A percentile compares a stretch with the other conserved stretches of the same genome.
Conservation (phyloP, 2,113 vertebrate genomes). For the Atrichornis clamosus region DNA sequence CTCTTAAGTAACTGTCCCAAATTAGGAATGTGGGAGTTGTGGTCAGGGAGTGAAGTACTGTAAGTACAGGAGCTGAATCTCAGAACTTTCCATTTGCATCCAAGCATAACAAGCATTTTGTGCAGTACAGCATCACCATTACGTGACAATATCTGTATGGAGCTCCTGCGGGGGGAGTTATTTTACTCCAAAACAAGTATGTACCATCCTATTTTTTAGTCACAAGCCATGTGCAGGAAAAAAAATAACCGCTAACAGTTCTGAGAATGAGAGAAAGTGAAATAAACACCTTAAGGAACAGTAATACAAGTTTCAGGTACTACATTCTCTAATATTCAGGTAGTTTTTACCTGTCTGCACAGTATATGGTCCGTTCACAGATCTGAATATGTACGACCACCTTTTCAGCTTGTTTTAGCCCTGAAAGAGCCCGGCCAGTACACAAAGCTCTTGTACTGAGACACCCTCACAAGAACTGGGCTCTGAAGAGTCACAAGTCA, state of each 20-base stretch:
- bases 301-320: not conserved
- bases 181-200: not conserved
- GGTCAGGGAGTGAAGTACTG: not conserved
- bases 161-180: not conserved
- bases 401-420: not conserved
- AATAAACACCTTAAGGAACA: not conserved
- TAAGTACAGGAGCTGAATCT: not conserved
- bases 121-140: not conserved
- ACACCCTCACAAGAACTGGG: not conserved
- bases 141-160: accelerated
- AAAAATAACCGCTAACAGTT: not conserved
- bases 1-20: not conserved
- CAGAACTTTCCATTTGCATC: not conserved
- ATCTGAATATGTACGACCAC: not conserved
- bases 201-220: not conserved
- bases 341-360: not conserved
- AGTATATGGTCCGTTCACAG: not conserved
- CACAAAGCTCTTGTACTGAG: not conserved
- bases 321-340: not conserved
- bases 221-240: not conserved
- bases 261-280: not conserved
- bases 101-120: not conserved
- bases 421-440: accelerated
- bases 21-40: not conserved
- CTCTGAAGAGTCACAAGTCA: not conserved